phyloP scores from a whole-genome alignment of 2,797 vertebrate genomes.

The Pseudomugil gertrudae region DNA sequence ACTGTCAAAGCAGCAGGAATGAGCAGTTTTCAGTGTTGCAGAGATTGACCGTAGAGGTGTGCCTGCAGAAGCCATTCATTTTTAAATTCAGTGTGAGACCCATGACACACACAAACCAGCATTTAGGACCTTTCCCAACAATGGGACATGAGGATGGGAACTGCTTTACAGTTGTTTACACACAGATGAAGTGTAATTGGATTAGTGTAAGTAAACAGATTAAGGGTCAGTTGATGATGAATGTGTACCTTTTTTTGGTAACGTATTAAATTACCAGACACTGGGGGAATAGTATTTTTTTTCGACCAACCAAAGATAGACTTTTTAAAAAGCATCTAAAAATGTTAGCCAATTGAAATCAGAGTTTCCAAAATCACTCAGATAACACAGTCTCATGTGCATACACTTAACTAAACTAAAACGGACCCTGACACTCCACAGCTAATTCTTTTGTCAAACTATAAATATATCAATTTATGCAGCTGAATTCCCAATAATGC shows the following conservation, averaged over 20 bases:
- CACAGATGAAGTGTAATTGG: background rate
- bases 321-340: too few species aligned
- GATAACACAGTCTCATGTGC: too few species aligned
- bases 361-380: too few species aligned
- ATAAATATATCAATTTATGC: too few species aligned
- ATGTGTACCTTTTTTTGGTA: background rate
- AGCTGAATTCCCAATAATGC: too few species aligned
- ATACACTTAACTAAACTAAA: too few species aligned
- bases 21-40: conserved; percentile 29
- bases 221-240: conserved; percentile 1
- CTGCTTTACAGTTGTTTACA: background rate
- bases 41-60: background rate
- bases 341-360: too few species aligned
- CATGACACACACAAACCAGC: background rate
- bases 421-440: too few species aligned
- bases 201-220: conserved; percentile 17
- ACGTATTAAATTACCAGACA: background rate
- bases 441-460: too few species aligned
- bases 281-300: too few species aligned
- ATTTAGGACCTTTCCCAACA: conserved; percentile 3
- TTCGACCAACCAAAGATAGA: too few species aligned
- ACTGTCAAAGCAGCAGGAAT: conserved; percentile 19
- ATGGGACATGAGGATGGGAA: background rate
- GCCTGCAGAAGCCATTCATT: conserved; percentile 3
- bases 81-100: conserved; percentile 9